Conservation (phyloP, 2,113 vertebrate genomes). For the Bubo scandiacus region DNA sequence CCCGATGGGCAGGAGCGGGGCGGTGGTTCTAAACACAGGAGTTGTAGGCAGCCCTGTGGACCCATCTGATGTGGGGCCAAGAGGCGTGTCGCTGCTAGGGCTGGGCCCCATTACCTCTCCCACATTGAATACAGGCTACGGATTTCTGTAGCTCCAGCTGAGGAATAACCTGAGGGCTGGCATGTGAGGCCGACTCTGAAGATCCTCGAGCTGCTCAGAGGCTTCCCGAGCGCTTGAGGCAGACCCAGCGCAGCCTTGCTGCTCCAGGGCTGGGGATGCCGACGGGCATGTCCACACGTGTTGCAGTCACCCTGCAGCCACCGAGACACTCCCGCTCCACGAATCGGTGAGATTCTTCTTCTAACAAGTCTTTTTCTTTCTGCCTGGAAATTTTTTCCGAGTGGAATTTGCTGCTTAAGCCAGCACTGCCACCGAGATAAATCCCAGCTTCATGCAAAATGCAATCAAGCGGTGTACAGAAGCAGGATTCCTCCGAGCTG, state of each 20-base stretch:
- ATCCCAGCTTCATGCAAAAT: constrained; percentile 30
- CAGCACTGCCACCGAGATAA: background rate
- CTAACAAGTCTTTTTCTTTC: background rate
- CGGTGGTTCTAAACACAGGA: background rate
- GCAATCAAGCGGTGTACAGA: background rate
- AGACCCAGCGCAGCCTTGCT: rapidly evolving
- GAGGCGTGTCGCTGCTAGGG: background rate
- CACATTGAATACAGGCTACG: background rate
- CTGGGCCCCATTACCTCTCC: background rate
- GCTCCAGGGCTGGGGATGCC: background rate
- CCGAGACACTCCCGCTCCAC: rapidly evolving
- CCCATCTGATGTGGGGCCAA: constrained; percentile 14
- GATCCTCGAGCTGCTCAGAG: background rate
- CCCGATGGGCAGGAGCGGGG: background rate
- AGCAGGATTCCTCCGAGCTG: constrained; percentile 33
- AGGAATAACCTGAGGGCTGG: background rate
- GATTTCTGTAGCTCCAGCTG: background rate
- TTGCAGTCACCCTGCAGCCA: background rate
- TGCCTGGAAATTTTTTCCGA: background rate
- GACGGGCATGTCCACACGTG: rapidly evolving
- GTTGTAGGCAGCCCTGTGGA: background rate
- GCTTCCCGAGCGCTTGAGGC: background rate
- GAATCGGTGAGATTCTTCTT: background rate
- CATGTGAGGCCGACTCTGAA: background rate
- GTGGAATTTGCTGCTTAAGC: constrained; percentile 4